These are phyloP conservation scores for Drosophila mettleri DNA, from an alignment of 2,888 invertebrate genomes.

Conservation along the genomic window DNA sequence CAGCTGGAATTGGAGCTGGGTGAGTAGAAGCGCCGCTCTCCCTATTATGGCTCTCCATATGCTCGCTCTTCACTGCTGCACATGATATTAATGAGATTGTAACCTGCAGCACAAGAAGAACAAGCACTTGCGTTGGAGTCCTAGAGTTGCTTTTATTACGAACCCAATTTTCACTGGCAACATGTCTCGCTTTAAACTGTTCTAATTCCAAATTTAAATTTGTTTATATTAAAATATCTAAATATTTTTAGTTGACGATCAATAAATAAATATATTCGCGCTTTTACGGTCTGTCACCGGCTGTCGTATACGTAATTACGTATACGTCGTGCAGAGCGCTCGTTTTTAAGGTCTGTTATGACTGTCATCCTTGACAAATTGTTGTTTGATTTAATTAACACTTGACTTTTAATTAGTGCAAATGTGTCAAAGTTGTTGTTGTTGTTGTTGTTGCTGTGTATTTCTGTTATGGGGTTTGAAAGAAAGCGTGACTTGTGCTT, in stretches of 20 bases:
- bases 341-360: conserved; percentile 22
- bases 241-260: not conserved
- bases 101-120: too few relatives aligned
- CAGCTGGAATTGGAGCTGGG: too few relatives aligned
- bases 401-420: conserved; percentile 68
- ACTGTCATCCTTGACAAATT: conserved; percentile 61
- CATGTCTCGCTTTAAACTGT: not conserved
- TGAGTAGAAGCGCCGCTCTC: too few relatives aligned
- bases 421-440: conserved; percentile 48
- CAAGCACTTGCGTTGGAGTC: too few relatives aligned
- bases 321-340: conserved; percentile 4
- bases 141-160: too few relatives aligned
- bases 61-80: too few relatives aligned
- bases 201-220: not conserved
- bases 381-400: conserved; percentile 61
- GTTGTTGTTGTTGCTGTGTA: not conserved
- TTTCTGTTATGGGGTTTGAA: conserved; percentile 33
- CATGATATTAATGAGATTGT: too few relatives aligned
- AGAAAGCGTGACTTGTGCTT: conserved; percentile 72
- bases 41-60: too few relatives aligned
- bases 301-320: conserved; percentile 9
- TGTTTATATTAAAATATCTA: not conserved
- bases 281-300: conserved; percentile 14
- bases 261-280: conserved; percentile 14
- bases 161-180: not conserved